Percentiles rank a stretch among this genome's conserved stretches.
phyloP scores from a whole-genome alignment of 2,888 invertebrate species.

The Plagodis pulveraria region DNA sequence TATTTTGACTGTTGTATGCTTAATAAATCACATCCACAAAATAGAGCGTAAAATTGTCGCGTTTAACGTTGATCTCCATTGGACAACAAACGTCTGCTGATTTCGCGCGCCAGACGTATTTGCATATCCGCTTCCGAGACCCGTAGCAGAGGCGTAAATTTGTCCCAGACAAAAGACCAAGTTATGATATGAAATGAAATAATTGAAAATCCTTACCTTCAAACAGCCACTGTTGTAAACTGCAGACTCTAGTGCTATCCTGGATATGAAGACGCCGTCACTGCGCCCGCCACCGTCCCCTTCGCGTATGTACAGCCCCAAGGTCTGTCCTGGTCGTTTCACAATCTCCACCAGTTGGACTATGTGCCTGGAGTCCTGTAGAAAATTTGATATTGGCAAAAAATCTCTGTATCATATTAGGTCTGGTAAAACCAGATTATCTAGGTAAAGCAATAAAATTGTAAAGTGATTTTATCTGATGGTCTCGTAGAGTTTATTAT shows the following conservation, averaged over 20 bases:
- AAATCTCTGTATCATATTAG: not conserved
- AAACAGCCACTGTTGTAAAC: conserved; percentile 99
- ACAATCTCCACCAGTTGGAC: conserved; percentile 98
- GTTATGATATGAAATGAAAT: not conserved
- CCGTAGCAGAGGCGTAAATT: not conserved
- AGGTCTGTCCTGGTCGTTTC: conserved; percentile 98
- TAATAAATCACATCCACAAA: too few species aligned
- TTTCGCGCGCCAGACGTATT: too few species aligned
- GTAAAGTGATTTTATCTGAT: too few species aligned
- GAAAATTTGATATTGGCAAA: not conserved
- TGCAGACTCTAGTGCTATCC: conserved; percentile 95
- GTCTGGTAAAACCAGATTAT: not conserved
- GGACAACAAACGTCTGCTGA: too few species aligned
- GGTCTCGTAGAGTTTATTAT: too few species aligned
- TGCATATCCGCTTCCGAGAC: too few species aligned
- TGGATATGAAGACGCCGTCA: conserved; percentile 99
- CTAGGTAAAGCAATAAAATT: too few species aligned
- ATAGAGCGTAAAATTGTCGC: too few species aligned
- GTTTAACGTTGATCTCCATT: too few species aligned
- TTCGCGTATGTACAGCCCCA: conserved; percentile 99
- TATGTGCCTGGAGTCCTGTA: conserved; percentile 89
- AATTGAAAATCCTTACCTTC: conserved; percentile 68
- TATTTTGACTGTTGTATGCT: too few species aligned
- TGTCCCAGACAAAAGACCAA: not conserved
- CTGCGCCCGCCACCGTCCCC: conserved; percentile 98